phyloP scores from a whole-genome alignment of 2,888 invertebrate genomes.

The Melanophora roralis region DNA sequence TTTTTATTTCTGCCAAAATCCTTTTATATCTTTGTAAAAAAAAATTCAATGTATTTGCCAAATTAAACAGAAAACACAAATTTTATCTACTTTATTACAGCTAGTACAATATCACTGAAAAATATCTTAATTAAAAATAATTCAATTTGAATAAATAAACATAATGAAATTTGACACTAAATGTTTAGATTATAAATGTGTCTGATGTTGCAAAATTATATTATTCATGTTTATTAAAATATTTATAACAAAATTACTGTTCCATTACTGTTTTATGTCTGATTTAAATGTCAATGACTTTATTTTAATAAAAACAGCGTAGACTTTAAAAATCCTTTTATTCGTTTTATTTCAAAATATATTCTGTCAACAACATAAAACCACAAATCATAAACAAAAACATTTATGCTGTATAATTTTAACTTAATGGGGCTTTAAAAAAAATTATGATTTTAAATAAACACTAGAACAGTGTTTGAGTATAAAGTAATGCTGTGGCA shows the following conservation, averaged over 20 bases:
- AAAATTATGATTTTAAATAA: neutral
- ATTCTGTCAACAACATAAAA: neutral
- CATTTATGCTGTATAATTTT: neutral
- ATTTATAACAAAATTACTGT: neutral
- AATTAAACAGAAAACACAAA: too few relatives aligned
- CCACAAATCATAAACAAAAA: constrained; percentile 4
- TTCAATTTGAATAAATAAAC: too few relatives aligned
- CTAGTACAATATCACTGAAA: too few relatives aligned
- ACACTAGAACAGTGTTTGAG: neutral
- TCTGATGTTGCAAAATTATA: neutral
- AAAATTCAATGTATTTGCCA: too few relatives aligned
- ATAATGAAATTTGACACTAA: neutral
- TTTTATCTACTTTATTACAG: too few relatives aligned
- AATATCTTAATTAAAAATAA: too few relatives aligned
- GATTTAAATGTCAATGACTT: constrained; percentile 1
- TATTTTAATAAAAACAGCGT: neutral
- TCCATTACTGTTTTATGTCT: constrained; percentile 4
- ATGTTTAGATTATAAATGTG: neutral
- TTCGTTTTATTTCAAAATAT: neutral
- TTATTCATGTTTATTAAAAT: neutral
- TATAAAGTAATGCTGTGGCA: too few relatives aligned
- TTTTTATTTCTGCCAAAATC: too few relatives aligned
- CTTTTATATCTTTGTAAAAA: too few relatives aligned
- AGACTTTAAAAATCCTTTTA: neutral
- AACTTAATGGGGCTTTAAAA: neutral